Evolutionary conservation across 2,888 invertebrate genomes (phyloP), one percentile per base, ranked within the genome.

Genomic region (Drosophila falleni): DNA sequence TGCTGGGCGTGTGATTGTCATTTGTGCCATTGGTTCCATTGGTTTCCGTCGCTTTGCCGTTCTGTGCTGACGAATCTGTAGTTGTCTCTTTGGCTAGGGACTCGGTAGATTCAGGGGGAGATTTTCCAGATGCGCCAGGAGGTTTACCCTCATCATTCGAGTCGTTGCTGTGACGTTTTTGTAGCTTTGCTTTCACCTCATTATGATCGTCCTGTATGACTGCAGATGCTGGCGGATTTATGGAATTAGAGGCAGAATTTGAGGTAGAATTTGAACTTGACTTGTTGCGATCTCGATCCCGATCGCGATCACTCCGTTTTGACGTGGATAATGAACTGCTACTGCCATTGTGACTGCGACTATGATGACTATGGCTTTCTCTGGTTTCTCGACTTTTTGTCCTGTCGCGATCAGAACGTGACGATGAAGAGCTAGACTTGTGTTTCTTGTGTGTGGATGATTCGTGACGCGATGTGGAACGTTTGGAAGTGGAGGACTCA

Each of bases 121-220:
- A 61, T 53, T 78, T 78, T 0, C 50, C 46, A 0, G 65, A 39
- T 0, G 71, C 64, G 3, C 84, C 81, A 0, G 84, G 80, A 0
- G 93, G 94, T 2, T 94, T 94, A 62, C 94, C 94, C 11, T 92
- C 96, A 90, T 96, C 97, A 80, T 96, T 96, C 0, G 97, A 97
- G 92, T 97, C 97, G 0, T 96, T 96, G 0, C 97, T 97, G 53
- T 96, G 93, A 8, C 97, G 94, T 76, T 94, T 94, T 58, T 94
- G 94, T 11, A 79, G 60, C 47, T 87, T 83, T 5, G 69, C 59
- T 42, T 83, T 83, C 23, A 60, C 67, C 50, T 85, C 83, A 50
- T 67, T 71, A 41, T 96, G 96, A 91, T 97, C 96, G 87, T 97
- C 96, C 62, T 68, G 75, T 11, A 71, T 50, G 5, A 56, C 33